Conservation (phyloP, 2,797 vertebrate species). For the Loris lydekkerianus region DNA sequence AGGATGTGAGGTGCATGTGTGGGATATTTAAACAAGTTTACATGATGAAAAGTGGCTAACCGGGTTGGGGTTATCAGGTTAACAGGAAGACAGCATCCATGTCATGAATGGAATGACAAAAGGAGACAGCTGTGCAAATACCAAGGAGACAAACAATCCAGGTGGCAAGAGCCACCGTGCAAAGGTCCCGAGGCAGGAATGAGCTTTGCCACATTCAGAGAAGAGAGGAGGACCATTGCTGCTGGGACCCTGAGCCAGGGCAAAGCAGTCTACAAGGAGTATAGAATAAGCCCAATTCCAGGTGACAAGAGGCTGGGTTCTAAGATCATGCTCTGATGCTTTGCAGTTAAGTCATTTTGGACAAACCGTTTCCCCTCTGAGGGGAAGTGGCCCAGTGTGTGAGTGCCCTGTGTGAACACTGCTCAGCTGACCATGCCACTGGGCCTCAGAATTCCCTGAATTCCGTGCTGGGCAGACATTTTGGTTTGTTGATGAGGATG, state of each 20-base stretch:
- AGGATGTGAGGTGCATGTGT: not conserved
- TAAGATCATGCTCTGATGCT: not conserved
- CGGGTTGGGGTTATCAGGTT: not conserved
- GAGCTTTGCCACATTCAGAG: not conserved
- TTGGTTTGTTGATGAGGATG: not conserved
- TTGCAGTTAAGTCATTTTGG: not conserved
- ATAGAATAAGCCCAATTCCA: not conserved
- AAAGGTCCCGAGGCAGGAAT: not conserved
- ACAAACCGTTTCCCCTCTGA: not conserved
- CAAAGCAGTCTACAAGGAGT: not conserved
- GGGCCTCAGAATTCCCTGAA: not conserved
- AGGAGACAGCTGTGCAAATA: not conserved
- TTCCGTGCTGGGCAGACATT: not conserved
- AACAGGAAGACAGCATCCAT: not conserved
- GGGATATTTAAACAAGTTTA: not conserved
- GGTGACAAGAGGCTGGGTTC: not conserved
- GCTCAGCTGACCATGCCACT: not conserved
- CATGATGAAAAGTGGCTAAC: not conserved
- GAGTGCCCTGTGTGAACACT: not conserved
- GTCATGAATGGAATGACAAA: fast-evolving
- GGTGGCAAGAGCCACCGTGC: not conserved
- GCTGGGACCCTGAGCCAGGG: not conserved
- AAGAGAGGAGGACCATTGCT: too few species aligned
- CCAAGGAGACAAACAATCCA: not conserved
- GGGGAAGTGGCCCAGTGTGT: not conserved